These are phyloP conservation scores for Cryptoblepharus egeriae DNA, from an alignment of 2,797 vertebrate species.

Conservation along the genomic window DNA sequence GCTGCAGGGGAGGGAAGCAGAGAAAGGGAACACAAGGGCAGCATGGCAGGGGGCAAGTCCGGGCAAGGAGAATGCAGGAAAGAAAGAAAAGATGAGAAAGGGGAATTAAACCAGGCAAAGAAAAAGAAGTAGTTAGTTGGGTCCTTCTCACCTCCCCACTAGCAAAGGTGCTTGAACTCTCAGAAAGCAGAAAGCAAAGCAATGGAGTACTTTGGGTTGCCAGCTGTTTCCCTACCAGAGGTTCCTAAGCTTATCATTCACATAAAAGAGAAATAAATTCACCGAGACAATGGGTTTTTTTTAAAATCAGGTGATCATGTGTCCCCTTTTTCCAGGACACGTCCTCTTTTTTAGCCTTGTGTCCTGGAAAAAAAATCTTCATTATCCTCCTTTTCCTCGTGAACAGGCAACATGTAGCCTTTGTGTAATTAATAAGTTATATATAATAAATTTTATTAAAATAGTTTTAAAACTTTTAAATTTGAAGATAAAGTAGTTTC, in stretches of 20 bases:
- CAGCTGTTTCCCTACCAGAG: too few relatives aligned
- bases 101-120: slow-evolving; percentile 30
- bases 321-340: too few relatives aligned
- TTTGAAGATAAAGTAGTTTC: too few relatives aligned
- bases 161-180: background rate
- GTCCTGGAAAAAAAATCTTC: too few relatives aligned
- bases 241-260: background rate
- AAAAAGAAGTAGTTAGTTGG: slow-evolving; percentile 43
- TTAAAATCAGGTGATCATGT: too few relatives aligned
- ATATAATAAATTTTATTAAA: too few relatives aligned
- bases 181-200: slow-evolving; percentile 6
- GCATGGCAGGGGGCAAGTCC: background rate
- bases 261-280: background rate
- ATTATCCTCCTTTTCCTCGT: too few relatives aligned
- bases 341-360: too few relatives aligned
- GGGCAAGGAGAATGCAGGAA: background rate
- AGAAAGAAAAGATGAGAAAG: background rate
- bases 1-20: slow-evolving; percentile 67
- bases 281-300: too few relatives aligned
- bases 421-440: too few relatives aligned
- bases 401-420: too few relatives aligned
- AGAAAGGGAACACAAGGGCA: slow-evolving; percentile 1
- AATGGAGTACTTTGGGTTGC: background rate
- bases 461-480: too few relatives aligned
- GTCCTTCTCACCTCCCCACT: background rate